Evolutionary conservation across 2,888 invertebrate genomes (phyloP).

Genomic region (Macaria liturata): DNA sequence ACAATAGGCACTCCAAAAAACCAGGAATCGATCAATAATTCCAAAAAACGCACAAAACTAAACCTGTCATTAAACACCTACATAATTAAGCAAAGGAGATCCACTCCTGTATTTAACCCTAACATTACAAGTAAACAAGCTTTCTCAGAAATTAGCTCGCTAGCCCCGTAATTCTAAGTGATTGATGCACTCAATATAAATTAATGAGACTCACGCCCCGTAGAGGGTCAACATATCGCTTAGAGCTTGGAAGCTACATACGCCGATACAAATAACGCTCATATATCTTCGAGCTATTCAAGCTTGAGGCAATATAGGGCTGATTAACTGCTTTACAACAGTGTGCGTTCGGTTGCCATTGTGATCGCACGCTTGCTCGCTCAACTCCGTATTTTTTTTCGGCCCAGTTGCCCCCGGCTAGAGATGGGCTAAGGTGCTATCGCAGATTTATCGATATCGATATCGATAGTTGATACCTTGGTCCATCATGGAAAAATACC

Average conservation of each 20-base stretch:
- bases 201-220: conserved; percentile 35
- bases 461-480: too few species aligned
- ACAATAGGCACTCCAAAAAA: too few species aligned
- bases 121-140: conserved; percentile 15
- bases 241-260: conserved; percentile 31
- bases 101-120: conserved; percentile 9
- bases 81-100: neutral
- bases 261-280: conserved; percentile 45
- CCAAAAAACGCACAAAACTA: too few species aligned
- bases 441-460: too few species aligned
- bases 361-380: too few species aligned
- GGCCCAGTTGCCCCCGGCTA: too few species aligned
- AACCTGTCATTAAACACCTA: too few species aligned
- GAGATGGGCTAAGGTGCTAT: too few species aligned
- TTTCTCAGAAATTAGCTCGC: conserved; percentile 26
- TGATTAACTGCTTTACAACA: conserved; percentile 6
- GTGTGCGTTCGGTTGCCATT: too few species aligned
- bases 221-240: conserved; percentile 22
- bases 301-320: conserved; percentile 26
- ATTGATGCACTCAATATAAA: conserved; percentile 39
- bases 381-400: too few species aligned
- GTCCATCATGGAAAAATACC: too few species aligned
- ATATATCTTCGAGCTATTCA: conserved; percentile 51
- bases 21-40: too few species aligned
- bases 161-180: conserved; percentile 31